phyloP scores from a whole-genome alignment of 2,888 invertebrate genomes.

The Cyclophora albipunctata region DNA sequence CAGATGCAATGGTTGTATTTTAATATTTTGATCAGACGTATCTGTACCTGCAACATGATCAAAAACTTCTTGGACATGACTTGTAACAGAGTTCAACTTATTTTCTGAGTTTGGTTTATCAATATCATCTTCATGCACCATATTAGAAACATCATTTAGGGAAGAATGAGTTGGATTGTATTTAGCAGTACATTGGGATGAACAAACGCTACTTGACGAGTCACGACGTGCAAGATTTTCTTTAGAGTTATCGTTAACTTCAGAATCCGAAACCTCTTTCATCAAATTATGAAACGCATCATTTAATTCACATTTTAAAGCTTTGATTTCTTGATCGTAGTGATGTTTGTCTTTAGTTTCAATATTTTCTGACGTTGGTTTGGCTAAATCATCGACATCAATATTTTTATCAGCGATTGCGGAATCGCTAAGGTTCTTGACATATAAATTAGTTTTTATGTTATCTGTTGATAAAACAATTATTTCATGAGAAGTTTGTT shows the following conservation, averaged over 20 bases:
- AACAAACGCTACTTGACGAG: constrained; percentile 77
- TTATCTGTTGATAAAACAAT: constrained; percentile 55
- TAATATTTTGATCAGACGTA: constrained; percentile 15
- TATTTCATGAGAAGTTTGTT: constrained; percentile 44
- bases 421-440: constrained; percentile 39
- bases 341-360: constrained; percentile 4
- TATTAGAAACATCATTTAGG: constrained; percentile 75
- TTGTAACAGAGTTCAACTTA: constrained; percentile 23
- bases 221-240: constrained; percentile 67
- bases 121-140: constrained; percentile 62
- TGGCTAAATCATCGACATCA: constrained; percentile 3
- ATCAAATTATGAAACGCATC: constrained; percentile 66
- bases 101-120: constrained; percentile 26
- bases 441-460: constrained; percentile 56
- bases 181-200: constrained; percentile 82
- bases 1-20: constrained; percentile 63
- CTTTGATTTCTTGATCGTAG: constrained; percentile 58
- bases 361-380: not conserved
- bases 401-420: constrained; percentile 13
- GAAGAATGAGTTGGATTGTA: constrained; percentile 78
- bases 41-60: constrained; percentile 52
- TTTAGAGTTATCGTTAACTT: constrained; percentile 39
- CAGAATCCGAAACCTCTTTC: constrained; percentile 61
- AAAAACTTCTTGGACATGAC: constrained; percentile 65
- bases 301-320: constrained; percentile 64